These are phyloP conservation scores for Hyperoplus immaculatus DNA, from an alignment of 2,797 vertebrate genomes.

Conservation along the genomic window DNA sequence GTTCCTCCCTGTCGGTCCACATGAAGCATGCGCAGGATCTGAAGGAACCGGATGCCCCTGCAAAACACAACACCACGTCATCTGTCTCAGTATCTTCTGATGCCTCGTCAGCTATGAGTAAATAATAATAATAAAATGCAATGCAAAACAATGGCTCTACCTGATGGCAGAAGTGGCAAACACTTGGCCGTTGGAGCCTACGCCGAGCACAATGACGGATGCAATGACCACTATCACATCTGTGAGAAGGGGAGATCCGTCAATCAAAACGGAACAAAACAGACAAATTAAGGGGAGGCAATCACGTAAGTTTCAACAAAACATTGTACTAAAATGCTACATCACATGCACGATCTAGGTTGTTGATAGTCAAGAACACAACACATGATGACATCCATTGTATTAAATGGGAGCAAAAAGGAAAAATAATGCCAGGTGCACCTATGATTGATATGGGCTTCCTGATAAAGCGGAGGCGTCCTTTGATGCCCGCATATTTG, in stretches of 20 bases:
- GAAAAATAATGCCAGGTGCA: conserved; percentile 73
- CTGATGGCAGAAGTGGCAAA: conserved; percentile 94
- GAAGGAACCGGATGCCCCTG: conserved; percentile 93
- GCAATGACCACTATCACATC: conserved; percentile 94
- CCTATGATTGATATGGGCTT: conserved; percentile 95
- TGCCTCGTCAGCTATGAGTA: neutral
- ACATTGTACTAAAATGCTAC: neutral
- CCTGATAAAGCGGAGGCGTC: conserved; percentile 91
- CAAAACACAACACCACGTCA: conserved; percentile 35
- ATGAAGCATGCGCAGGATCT: conserved; percentile 93
- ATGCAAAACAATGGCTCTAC: conserved; percentile 66
- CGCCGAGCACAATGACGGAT: conserved; percentile 92
- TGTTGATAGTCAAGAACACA: conserved; percentile 48
- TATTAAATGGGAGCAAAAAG: conserved; percentile 53
- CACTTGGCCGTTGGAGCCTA: conserved; percentile 93
- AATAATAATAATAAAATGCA: conserved; percentile 1
- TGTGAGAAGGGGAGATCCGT: conserved; percentile 49
- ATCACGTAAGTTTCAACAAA: conserved; percentile 10
- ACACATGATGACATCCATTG: conserved; percentile 44
- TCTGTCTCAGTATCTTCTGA: neutral
- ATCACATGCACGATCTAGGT: conserved; percentile 17
- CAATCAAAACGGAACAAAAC: neutral
- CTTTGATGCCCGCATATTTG: conserved; percentile 92
- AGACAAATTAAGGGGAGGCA: neutral
- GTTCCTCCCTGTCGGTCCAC: conserved; percentile 93